Evolutionary conservation across 2,888 invertebrate genomes (phyloP), one percentile per base, ranked within the genome.

Genomic region (Ophraella communa): DNA sequence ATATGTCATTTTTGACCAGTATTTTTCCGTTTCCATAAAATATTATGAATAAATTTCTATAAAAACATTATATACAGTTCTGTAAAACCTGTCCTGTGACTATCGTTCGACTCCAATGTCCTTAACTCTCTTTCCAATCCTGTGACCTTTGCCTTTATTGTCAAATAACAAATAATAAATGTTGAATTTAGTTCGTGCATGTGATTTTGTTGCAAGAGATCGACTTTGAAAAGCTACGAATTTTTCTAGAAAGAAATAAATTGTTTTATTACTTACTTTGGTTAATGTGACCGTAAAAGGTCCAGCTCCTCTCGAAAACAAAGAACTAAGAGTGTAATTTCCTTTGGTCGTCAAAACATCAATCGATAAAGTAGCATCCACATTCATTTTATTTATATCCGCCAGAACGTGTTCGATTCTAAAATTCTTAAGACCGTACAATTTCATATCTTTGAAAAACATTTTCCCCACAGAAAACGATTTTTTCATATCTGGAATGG

Each of bases 371-470:
- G 87, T 88, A 3, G 91, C 90, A 63, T 89, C 87, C 0, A 92
- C 93, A 87, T 89, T 87, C 90, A 94, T 89, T 44, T 85, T 85
- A 14, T 90, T 89, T 47, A 94, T 82, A 80, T 94, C 91, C 0
- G 89, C 87, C 65, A 88, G 85, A 2, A 94, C 84, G 71, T 88
- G 86, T 21, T 89, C 84, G 39, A 95, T 88, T 27, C 90, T 86
- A 79, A 95, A 94, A 77, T 91, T 89, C 69, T 91, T 91, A 62
- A 94, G 82, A 1, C 94, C 95, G 73, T 90, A 86, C 0, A 94
- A 87, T 58, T 87, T 86, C 5, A 90, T 87, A 68, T 91, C 86
- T 74, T 86, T 88, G 81, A 95, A 91, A 71, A 87, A 84, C 79
- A 94, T 86, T 7, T 87, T 89, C 35, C 88, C 87, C 61, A 89